Evolutionary conservation across 2,113 vertebrate species (phyloP).

Genomic region (Syrmaticus mikado): DNA sequence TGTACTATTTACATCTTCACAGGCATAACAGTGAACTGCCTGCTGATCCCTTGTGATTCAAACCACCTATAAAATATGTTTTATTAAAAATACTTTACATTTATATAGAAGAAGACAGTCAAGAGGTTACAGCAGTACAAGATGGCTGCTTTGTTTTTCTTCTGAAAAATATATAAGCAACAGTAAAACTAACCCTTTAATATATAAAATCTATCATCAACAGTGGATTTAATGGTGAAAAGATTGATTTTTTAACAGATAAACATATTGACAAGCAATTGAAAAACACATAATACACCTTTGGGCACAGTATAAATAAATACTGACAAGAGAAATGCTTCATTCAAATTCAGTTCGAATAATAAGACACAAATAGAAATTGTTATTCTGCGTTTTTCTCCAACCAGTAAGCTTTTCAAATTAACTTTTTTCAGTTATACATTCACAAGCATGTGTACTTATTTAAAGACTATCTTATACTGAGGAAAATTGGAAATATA

Average conservation of each 20-base stretch:
- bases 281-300: not conserved
- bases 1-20: not conserved
- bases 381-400: not conserved
- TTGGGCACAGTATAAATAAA: not conserved
- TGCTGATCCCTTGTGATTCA: not conserved
- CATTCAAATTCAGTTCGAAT: not conserved
- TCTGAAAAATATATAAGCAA: not conserved
- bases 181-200: not conserved
- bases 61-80: not conserved
- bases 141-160: not conserved
- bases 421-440: not conserved
- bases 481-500: not conserved
- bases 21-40: not conserved
- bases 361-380: not conserved
- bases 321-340: not conserved
- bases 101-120: not conserved
- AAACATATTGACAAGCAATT: not conserved
- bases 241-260: constrained; percentile 15
- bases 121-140: not conserved
- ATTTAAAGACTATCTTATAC: not conserved
- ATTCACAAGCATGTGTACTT: not conserved
- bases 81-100: constrained; percentile 31
- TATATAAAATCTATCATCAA: not conserved
- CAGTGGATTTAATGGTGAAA: not conserved
- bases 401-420: not conserved